Evolutionary conservation across 1,140 invertebrate genomes (phyloP).

Genomic region (Proales similis): DNA sequence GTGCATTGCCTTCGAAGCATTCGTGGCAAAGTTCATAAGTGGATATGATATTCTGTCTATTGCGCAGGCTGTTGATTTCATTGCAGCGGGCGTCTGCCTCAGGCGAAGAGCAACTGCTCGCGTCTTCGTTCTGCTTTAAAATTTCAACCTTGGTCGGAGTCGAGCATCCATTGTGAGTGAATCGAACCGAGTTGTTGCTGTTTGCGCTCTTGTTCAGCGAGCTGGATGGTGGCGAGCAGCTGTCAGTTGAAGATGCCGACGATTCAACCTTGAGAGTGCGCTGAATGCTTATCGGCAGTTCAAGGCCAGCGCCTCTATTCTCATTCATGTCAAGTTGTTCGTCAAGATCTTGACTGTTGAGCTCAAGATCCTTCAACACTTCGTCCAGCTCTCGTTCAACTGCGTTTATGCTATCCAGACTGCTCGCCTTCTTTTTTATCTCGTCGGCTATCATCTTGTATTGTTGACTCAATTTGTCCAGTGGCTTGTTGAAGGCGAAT

Average conservation of each 20-base stretch:
- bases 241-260: conserved; percentile 21
- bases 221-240: conserved; percentile 18
- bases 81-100: too few relatives aligned
- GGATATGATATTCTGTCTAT: conserved; percentile 34
- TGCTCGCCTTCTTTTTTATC: conserved; percentile 26
- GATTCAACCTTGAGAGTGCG: conserved; percentile 30
- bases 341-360: conserved; percentile 35
- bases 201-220: conserved; percentile 34
- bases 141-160: too few relatives aligned
- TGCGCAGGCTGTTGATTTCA: too few relatives aligned
- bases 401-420: conserved; percentile 31
- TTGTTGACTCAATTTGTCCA: too few relatives aligned
- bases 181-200: conserved; percentile 30
- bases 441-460: too few relatives aligned
- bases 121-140: too few relatives aligned
- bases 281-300: conserved; percentile 28
- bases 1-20: conserved; percentile 18
- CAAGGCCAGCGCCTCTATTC: conserved; percentile 15
- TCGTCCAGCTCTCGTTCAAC: conserved; percentile 31
- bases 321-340: conserved; percentile 34
- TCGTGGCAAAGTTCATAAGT: conserved; percentile 29
- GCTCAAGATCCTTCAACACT: conserved; percentile 31
- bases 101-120: too few relatives aligned
- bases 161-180: too few relatives aligned
- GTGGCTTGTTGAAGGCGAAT: too few relatives aligned